phyloP scores from a whole-genome alignment of 2,888 invertebrate genomes.

The Aleiodes alternator region DNA sequence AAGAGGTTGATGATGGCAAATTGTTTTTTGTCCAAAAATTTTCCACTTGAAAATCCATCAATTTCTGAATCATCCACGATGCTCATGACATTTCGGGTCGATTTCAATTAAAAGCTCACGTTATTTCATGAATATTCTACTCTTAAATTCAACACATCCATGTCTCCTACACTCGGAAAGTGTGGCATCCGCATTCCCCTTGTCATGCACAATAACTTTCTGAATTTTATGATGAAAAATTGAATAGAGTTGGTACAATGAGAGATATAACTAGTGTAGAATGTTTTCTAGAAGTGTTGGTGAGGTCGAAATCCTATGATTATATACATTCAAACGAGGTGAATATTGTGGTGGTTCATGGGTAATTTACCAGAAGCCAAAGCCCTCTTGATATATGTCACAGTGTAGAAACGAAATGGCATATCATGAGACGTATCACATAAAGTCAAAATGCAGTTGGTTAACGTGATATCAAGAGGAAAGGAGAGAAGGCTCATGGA shows the following conservation, averaged over 20 bases:
- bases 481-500: conserved; percentile 33
- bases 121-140: background rate
- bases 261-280: too few species aligned
- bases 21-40: background rate
- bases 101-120: background rate
- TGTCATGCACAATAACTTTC: too few species aligned
- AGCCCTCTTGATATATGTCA: conserved; percentile 33
- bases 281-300: background rate
- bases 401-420: conserved; percentile 34
- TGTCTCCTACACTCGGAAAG: too few species aligned
- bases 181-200: too few species aligned
- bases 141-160: too few species aligned
- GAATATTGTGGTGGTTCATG: conserved; percentile 27
- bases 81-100: too few species aligned
- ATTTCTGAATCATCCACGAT: too few species aligned
- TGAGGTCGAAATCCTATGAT: conserved; percentile 28
- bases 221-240: too few species aligned
- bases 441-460: conserved; percentile 31
- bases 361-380: conserved; percentile 30
- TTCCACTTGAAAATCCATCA: too few species aligned
- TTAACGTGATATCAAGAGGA: conserved; percentile 2
- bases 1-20: conserved; percentile 8
- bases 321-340: conserved; percentile 4
- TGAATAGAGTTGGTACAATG: too few species aligned
- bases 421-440: conserved; percentile 35